phyloP scores from a whole-genome alignment of 2,113 vertebrate species.

The Phylloscopus whistleri region DNA sequence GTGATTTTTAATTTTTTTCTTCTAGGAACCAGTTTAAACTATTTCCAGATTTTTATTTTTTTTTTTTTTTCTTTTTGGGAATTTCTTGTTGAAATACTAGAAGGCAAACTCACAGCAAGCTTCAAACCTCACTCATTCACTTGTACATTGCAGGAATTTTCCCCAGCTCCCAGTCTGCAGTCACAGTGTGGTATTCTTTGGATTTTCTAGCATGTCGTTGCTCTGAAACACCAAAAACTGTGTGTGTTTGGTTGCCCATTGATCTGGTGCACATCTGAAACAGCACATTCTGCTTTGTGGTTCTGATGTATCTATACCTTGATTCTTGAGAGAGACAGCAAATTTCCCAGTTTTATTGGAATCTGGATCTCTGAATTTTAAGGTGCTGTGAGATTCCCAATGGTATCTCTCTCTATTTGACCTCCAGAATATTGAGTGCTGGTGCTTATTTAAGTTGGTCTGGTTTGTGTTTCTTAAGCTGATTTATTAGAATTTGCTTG shows the following conservation, averaged over 20 bases:
- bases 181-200: background rate
- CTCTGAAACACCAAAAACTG: background rate
- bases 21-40: background rate
- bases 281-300: background rate
- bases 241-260: background rate
- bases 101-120: background rate
- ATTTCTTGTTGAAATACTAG: background rate
- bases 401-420: background rate
- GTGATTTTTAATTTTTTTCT: background rate
- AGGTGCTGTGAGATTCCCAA: background rate
- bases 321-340: background rate
- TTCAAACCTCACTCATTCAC: background rate
- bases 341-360: background rate
- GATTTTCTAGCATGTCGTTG: accelerated
- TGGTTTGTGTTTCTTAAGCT: background rate
- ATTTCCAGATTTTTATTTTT: background rate
- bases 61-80: background rate
- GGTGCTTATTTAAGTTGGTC: background rate
- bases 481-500: background rate
- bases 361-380: background rate
- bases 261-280: background rate
- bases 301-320: background rate
- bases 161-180: background rate
- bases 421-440: background rate
- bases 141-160: background rate